These are phyloP conservation scores for Megaceryle torquata DNA, from an alignment of 2,113 vertebrate genomes.

Conservation along the genomic window DNA sequence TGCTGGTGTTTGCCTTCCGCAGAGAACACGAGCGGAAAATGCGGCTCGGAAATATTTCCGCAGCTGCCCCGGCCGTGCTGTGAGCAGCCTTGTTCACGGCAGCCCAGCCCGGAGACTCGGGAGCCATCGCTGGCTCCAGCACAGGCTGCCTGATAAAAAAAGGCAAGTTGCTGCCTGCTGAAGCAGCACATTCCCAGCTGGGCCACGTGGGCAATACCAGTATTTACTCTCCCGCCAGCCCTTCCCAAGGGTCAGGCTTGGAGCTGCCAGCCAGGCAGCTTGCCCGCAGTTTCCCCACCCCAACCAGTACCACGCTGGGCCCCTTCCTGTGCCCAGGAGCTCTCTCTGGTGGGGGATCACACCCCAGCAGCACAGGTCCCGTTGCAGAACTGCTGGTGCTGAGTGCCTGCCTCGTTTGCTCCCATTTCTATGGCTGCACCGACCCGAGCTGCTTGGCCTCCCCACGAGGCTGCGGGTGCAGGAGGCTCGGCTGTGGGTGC, in stretches of 20 bases:
- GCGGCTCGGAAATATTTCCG: conserved; percentile 41
- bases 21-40: conserved; percentile 26
- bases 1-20: conserved; percentile 25
- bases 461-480: not conserved
- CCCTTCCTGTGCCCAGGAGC: not conserved
- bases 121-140: not conserved
- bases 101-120: not conserved
- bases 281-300: not conserved
- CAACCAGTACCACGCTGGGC: rapidly evolving
- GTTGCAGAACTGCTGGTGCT: not conserved
- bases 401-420: not conserved
- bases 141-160: not conserved
- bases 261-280: conserved; percentile 35
- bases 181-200: conserved; percentile 44
- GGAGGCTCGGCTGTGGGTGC: not conserved
- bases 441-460: not conserved
- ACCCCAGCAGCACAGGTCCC: not conserved
- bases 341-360: not conserved
- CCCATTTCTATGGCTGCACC: not conserved
- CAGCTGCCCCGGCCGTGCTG: conserved; percentile 20
- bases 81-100: conserved; percentile 22
- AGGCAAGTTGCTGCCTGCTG: conserved; percentile 55
- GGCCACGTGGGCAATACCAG: conserved; percentile 17
- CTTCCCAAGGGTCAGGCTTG: conserved; percentile 33
- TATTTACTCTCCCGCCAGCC: conserved; percentile 15